Percentiles rank a stretch among this genome's conserved stretches.
These are phyloP conservation scores for Tyria jacobaeae DNA, from an alignment of 2,888 invertebrate species.

Conservation along the genomic window DNA sequence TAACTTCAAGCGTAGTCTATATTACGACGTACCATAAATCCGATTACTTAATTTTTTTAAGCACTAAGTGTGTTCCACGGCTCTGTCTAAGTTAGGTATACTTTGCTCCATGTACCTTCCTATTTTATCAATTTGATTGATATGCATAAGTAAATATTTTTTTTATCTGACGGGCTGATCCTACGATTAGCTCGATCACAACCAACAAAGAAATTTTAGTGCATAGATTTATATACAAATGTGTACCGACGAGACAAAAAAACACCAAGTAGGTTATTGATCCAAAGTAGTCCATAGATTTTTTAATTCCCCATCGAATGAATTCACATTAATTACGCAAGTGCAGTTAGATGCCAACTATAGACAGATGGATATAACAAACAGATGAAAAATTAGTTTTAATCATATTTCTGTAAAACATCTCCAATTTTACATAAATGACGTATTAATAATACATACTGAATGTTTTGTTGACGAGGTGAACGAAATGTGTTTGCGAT, in stretches of 20 bases:
- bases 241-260: not conserved
- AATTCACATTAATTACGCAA: not conserved
- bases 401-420: no score
- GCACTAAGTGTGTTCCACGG: not conserved
- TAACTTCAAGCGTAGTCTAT: no score
- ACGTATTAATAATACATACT: not conserved
- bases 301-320: not conserved
- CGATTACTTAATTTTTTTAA: no score
- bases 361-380: no score
- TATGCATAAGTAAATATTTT: not conserved
- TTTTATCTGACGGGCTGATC: not conserved
- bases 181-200: not conserved
- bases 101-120: not conserved
- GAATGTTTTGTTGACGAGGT: slow-evolving; percentile 31
- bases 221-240: not conserved
- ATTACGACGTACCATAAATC: no score
- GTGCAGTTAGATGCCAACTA: not conserved
- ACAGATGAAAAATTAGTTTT: no score
- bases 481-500: slow-evolving; percentile 34
- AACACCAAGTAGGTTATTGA: not conserved
- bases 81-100: not conserved
- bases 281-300: not conserved
- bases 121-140: not conserved
- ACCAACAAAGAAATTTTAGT: not conserved
- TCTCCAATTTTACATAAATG: not conserved